phyloP scores from a whole-genome alignment of 1,140 invertebrate genomes.

The Leptinotarsa texana region DNA sequence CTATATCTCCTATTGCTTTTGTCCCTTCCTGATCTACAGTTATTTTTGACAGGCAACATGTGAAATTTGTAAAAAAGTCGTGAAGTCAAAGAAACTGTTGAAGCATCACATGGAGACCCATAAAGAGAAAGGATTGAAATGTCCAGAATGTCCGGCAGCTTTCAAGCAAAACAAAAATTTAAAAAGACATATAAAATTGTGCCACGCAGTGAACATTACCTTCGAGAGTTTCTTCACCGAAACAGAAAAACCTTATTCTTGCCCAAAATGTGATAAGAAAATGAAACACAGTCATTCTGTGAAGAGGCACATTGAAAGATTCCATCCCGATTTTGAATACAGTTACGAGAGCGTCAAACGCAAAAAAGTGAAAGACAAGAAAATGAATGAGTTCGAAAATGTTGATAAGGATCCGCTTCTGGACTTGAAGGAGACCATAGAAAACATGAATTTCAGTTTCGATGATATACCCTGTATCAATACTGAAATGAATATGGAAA shows the following conservation, averaged over 20 bases:
- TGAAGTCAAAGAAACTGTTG: constrained; percentile 42
- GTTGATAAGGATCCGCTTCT: constrained; percentile 9
- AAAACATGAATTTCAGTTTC: constrained; percentile 40
- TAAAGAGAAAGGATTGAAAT: constrained; percentile 23
- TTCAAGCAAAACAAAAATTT: constrained; percentile 37
- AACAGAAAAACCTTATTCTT: constrained; percentile 32
- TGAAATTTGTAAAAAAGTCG: constrained; percentile 41
- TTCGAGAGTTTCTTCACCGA: neutral
- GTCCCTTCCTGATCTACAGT: too few relatives aligned
- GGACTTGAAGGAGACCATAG: constrained; percentile 36
- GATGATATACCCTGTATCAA: constrained; percentile 30
- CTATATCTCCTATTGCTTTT: too few relatives aligned
- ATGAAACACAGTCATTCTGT: constrained; percentile 52
- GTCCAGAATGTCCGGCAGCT: constrained; percentile 26
- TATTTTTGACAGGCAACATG: constrained; percentile 31
- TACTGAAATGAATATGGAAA: constrained; percentile 36
- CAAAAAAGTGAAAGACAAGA: constrained; percentile 11
- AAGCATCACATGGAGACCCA: constrained; percentile 41
- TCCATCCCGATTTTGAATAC: constrained; percentile 42
- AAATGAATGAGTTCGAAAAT: neutral
- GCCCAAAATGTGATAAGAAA: constrained; percentile 47
- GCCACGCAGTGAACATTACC: constrained; percentile 24
- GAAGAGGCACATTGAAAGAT: constrained; percentile 47
- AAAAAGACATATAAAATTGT: constrained; percentile 35
- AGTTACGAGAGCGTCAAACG: neutral